Conservation (phyloP, 2,113 vertebrate genomes). For the Cavia porcellus region DNA sequence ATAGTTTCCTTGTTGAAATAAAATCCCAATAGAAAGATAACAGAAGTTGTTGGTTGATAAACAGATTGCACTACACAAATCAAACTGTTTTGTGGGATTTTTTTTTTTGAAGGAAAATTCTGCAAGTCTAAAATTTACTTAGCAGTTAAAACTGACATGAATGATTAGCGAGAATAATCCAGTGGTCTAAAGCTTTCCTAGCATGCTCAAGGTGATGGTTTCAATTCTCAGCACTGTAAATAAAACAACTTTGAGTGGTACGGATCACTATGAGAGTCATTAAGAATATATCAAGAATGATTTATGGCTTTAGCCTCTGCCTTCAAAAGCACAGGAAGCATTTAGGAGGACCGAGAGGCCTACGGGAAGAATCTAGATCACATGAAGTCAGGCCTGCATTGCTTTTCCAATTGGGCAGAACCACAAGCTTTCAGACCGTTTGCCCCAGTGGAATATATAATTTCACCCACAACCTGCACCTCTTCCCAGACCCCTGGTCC, state of each 20-base stretch:
- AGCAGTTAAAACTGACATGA: not conserved
- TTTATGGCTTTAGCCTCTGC: not conserved
- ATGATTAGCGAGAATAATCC: not conserved
- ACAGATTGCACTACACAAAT: constrained; percentile 9
- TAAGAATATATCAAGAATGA: not conserved
- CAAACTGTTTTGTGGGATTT: constrained; percentile 28
- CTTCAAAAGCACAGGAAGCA: not conserved
- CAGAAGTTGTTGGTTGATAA: not conserved
- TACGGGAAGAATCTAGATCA: not conserved
- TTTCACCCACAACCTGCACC: not conserved
- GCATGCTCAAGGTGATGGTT: not conserved
- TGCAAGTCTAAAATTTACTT: not conserved
- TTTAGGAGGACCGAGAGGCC: not conserved
- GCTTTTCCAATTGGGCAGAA: not conserved
- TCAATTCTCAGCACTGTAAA: not conserved
- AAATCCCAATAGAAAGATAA: constrained; percentile 26
- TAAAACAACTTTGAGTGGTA: not conserved
- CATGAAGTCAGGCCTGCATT: not conserved
- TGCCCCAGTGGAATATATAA: not conserved
- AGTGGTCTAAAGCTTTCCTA: not conserved
- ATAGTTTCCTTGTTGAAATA: constrained; percentile 18
- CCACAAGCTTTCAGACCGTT: not conserved
- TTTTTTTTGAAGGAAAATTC: constrained; percentile 9
- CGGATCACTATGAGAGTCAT: not conserved
- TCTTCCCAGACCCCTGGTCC: not conserved